phyloP scores from a whole-genome alignment of 92 coral and sea anemone genomes.

The Epizoanthus fatuus region DNA sequence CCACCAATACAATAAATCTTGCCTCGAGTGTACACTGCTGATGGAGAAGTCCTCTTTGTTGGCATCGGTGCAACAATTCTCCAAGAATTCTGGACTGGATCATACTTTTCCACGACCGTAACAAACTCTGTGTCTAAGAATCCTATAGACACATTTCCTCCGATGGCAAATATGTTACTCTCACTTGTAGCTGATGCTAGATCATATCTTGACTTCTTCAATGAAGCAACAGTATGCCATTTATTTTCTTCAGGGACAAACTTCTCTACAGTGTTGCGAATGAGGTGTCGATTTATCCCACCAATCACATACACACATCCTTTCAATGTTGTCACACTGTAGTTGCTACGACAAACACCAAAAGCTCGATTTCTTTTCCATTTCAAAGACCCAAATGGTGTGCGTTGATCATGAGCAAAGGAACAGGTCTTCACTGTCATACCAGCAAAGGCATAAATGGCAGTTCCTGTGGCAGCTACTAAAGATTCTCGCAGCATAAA shows the following conservation, averaged over 20 bases:
- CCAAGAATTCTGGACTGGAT: conserved; percentile 71
- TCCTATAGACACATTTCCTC: conserved; percentile 3
- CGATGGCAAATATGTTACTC: conserved; percentile 23
- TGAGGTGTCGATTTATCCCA: conserved; percentile 14
- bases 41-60: conserved; percentile 62
- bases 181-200: conserved; percentile 12
- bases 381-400: background rate
- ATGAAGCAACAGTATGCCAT: conserved; percentile 10
- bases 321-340: background rate
- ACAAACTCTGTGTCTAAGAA: background rate
- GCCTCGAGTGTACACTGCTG: conserved; percentile 55
- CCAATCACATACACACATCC: conserved; percentile 34
- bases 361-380: background rate
- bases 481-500: too few species aligned
- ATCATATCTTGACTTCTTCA: conserved; percentile 35
- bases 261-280: conserved; percentile 14
- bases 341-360: background rate
- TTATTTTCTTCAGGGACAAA: conserved; percentile 9
- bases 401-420: background rate
- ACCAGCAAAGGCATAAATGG: background rate
- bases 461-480: background rate
- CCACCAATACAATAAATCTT: conserved; percentile 84
- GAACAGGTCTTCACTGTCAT: background rate
- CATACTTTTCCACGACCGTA: conserved; percentile 64
- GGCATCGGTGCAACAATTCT: conserved; percentile 65